Evolutionary conservation across 2,797 vertebrate genomes (phyloP), one percentile per base, ranked within the genome.

Genomic region (Chaunax sp.): DNA sequence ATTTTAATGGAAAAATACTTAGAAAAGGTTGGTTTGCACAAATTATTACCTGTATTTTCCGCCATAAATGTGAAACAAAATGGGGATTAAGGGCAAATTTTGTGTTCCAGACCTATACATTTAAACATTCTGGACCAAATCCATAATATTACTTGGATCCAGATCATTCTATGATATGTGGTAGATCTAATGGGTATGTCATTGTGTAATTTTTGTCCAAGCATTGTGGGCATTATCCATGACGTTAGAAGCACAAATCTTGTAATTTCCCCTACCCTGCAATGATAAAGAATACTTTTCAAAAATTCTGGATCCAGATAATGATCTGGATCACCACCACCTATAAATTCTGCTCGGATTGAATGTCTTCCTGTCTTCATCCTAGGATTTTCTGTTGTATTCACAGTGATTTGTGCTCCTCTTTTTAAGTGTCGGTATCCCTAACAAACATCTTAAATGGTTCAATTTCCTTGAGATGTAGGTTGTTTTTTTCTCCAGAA

Each of bases 41-140:
- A 72, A 69, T 72, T 69, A 69, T 41, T 55, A 52, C 41, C 46
- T 65, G 46, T 13, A 16, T 51, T 38, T 64, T 28, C 9, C 64
- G 54, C 19, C 6, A 25, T 37, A 28, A 23, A 35, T 41, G 59
- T 51, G 70, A 43, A 19, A 61, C 13, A 55, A 78, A 64, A 40
- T 15, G 5, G 22, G 18, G 40, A 37, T 13, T 6, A 60, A 33
- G 52, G 63, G 63, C 22, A 13, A 68, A 35, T 53, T 18, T 53
- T 54, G 33, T 53, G 58, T 11, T 5, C 33, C 33, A 10, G 33
- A 35, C 6, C 2, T 35, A 2, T 35, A 35, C 1, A 10, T 11
- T n/a, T n/a, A n/a, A n/a, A n/a, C n/a, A n/a, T n/a, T n/a, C n/a
- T n/a, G n/a, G n/a, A n/a, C n/a, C n/a, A n/a, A n/a, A n/a, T n/a